Conservation (phyloP, 2,113 vertebrate genomes). For the Callopanchax toddi region DNA sequence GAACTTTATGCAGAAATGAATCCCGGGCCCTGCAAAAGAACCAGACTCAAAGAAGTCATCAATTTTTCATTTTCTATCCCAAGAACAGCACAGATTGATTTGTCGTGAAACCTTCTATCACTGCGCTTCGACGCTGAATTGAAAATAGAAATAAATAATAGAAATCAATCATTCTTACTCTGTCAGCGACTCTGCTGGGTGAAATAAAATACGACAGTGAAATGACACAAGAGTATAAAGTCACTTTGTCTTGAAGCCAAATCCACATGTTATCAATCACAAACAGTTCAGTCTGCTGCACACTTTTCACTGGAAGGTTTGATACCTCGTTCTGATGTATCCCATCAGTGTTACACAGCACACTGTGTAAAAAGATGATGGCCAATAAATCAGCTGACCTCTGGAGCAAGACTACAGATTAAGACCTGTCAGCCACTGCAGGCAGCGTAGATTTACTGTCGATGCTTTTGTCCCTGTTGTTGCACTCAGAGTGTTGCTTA, state of each 20-base stretch:
- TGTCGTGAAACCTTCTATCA: conserved; percentile 5
- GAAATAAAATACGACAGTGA: conserved; percentile 31
- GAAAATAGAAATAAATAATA: conserved; percentile 38
- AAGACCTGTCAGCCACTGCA: conserved; percentile 50
- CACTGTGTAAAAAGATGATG: conserved; percentile 55
- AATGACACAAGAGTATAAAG: conserved; percentile 40
- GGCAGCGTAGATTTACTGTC: conserved; percentile 55
- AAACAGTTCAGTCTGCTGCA: conserved; percentile 30
- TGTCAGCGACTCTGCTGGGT: background rate
- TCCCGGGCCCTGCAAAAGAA: background rate
- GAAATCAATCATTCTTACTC: conserved; percentile 12
- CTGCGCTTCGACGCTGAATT: conserved; percentile 12
- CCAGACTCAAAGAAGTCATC: background rate
- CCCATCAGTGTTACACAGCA: conserved; percentile 60
- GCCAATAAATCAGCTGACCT: conserved; percentile 68
- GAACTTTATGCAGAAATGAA: conserved; percentile 11
- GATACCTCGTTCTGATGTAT: conserved; percentile 50
- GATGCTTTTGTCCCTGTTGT: conserved; percentile 8
- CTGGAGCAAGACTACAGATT: conserved; percentile 61
- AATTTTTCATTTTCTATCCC: background rate
- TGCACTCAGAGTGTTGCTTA: conserved; percentile 19
- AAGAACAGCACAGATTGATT: conserved; percentile 1
- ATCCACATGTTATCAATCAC: conserved; percentile 53
- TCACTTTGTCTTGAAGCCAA: conserved; percentile 51
- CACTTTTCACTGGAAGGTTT: conserved; percentile 15